A percentile compares a stretch with the other conserved stretches of the same genome.
These are phyloP conservation scores for Ptilodon capucinus DNA, from an alignment of 2,888 invertebrate species.

Conservation along the genomic window DNA sequence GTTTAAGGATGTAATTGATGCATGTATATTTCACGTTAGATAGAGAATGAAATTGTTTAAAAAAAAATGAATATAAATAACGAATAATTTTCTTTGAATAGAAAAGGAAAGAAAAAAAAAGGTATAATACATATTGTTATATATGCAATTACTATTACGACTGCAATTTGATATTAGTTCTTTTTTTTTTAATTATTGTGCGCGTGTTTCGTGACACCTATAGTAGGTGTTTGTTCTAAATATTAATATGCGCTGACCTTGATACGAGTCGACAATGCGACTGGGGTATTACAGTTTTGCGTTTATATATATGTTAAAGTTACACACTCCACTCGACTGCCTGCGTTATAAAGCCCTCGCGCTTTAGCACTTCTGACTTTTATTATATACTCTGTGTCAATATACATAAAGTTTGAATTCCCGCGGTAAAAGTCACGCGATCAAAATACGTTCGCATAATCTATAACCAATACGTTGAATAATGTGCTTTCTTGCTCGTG, in stretches of 20 bases:
- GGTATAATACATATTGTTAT: slow-evolving; percentile 1
- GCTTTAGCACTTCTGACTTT: too few relatives aligned
- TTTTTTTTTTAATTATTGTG: slow-evolving; percentile 36
- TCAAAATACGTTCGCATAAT: too few relatives aligned
- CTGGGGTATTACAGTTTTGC: slow-evolving; percentile 33
- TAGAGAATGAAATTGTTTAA: slow-evolving; percentile 67
- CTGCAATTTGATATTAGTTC: slow-evolving; percentile 45
- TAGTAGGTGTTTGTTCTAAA: slow-evolving; percentile 36
- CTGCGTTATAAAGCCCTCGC: too few relatives aligned
- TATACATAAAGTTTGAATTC: too few relatives aligned
- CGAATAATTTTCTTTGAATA: slow-evolving; percentile 38
- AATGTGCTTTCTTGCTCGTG: too few relatives aligned
- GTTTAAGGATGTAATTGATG: slow-evolving; percentile 59
- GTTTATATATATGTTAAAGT: slow-evolving; percentile 23
- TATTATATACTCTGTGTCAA: too few relatives aligned
- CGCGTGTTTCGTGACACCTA: slow-evolving; percentile 47
- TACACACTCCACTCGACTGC: slow-evolving; percentile 20
- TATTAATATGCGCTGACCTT: slow-evolving; percentile 45
- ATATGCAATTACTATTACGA: slow-evolving; percentile 45
- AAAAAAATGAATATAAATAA: slow-evolving; percentile 22
- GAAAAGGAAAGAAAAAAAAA: slow-evolving; percentile 38
- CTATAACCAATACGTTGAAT: too few relatives aligned
- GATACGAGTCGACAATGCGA: slow-evolving; percentile 25
- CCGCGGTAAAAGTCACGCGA: too few relatives aligned
- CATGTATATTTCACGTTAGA: slow-evolving; percentile 70